Conservation (phyloP, 2,113 vertebrate species). For the Salvator merianae region DNA sequence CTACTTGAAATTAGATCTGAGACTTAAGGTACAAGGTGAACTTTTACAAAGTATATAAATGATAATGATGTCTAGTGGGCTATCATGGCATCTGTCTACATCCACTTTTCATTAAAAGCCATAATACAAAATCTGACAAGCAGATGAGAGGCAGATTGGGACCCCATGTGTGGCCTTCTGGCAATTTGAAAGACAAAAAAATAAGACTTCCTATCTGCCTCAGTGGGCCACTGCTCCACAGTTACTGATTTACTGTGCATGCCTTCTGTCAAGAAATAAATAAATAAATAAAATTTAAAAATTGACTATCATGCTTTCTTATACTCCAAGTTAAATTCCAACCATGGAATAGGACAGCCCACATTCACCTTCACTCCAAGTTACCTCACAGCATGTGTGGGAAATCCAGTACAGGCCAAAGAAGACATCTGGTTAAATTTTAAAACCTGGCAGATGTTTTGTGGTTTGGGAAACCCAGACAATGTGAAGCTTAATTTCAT, state of each 20-base stretch:
- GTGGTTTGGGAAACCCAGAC: conserved; percentile 62
- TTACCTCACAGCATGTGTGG: conserved; percentile 32
- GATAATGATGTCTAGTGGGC: no score
- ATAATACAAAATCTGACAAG: not conserved
- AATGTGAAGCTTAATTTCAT: conserved; percentile 64
- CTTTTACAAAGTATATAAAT: no score
- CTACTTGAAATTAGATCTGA: no score
- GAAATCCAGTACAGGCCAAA: conserved; percentile 43
- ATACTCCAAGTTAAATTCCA: not conserved
- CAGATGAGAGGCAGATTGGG: no score
- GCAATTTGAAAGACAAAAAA: no score
- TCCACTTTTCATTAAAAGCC: not conserved
- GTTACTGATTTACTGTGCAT: no score
- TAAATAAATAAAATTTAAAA: not conserved
- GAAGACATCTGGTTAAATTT: conserved; percentile 63
- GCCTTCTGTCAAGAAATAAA: not conserved
- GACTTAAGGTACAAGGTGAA: no score
- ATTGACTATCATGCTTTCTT: not conserved
- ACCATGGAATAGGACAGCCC: conserved; percentile 13
- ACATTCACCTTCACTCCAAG: conserved; percentile 29
- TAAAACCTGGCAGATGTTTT: conserved; percentile 60
- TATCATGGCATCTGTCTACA: not conserved
- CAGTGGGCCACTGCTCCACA: no score
- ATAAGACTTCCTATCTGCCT: no score
- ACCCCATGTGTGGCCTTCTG: no score